Percentiles rank a stretch among this genome's conserved stretches.
These are phyloP conservation scores for Maccullochella peelii DNA, from an alignment of 2,113 vertebrate genomes.

Conservation along the genomic window DNA sequence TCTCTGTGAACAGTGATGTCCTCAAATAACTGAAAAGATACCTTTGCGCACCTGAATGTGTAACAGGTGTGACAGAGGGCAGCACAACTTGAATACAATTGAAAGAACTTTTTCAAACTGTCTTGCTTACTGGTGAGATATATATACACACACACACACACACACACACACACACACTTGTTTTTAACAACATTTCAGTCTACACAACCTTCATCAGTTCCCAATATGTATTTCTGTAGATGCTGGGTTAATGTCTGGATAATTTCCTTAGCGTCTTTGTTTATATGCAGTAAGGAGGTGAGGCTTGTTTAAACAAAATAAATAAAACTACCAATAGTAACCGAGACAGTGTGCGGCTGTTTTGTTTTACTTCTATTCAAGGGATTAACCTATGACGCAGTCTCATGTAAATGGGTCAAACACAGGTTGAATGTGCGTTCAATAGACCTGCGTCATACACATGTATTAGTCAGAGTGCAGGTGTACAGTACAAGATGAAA, in stretches of 20 bases:
- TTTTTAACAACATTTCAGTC: neutral
- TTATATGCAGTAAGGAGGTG: neutral
- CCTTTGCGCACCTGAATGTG: neutral
- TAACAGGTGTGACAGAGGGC: neutral
- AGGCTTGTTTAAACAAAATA: neutral
- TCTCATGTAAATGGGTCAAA: conserved; percentile 8
- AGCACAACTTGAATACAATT: neutral
- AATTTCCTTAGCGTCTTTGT: neutral
- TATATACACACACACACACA: too few relatives aligned
- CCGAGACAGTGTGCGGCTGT: neutral
- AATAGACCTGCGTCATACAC: conserved; percentile 5
- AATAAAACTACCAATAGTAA: neutral
- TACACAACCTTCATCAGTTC: neutral
- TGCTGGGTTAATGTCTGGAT: neutral
- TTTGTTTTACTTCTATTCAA: neutral
- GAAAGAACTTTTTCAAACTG: neutral
- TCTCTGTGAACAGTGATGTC: neutral
- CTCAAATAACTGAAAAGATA: neutral
- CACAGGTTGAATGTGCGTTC: neutral
- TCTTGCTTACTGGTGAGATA: neutral
- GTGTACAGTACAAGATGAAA: conserved; percentile 59
- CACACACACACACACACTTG: too few relatives aligned
- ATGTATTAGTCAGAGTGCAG: conserved; percentile 36
- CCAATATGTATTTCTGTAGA: neutral
- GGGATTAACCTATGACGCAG: neutral